phyloP scores from a whole-genome alignment of 2,797 vertebrate genomes.

The Enteromius treurensis region DNA sequence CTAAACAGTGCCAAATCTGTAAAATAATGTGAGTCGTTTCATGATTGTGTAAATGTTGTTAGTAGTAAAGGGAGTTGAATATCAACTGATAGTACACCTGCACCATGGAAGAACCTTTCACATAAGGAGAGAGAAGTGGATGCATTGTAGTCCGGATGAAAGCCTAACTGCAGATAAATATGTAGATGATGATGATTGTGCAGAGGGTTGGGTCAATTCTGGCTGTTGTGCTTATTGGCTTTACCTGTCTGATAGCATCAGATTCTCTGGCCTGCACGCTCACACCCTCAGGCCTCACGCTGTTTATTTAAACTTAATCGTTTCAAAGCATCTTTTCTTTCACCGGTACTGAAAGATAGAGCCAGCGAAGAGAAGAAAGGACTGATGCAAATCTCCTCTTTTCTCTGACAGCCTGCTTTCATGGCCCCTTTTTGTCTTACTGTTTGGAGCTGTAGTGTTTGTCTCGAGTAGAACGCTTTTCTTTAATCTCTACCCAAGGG shows the following conservation, averaged over 20 bases:
- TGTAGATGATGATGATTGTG: slow-evolving; percentile 39
- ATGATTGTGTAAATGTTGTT: neutral
- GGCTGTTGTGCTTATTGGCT: slow-evolving; percentile 50
- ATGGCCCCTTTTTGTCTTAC: slow-evolving; percentile 56
- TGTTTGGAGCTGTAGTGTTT: slow-evolving; percentile 77
- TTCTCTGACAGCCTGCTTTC: slow-evolving; percentile 40
- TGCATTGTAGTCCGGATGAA: neutral
- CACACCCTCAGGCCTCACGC: slow-evolving; percentile 70
- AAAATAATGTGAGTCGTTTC: neutral
- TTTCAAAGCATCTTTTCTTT: slow-evolving; percentile 77
- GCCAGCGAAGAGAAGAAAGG: slow-evolving; percentile 53
- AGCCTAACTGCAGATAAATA: slow-evolving; percentile 30
- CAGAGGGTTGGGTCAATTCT: slow-evolving; percentile 19
- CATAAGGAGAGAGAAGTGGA: neutral
- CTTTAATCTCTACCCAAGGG: slow-evolving; percentile 39
- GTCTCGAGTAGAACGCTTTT: slow-evolving; percentile 62
- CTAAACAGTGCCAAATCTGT: neutral
- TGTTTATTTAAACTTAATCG: slow-evolving; percentile 79
- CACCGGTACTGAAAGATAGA: slow-evolving; percentile 59
- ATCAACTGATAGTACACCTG: neutral
- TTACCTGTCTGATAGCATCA: slow-evolving; percentile 79
- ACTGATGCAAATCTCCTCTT: slow-evolving; percentile 52
- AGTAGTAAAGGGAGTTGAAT: neutral
- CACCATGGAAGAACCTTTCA: neutral
- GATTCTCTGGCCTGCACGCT: slow-evolving; percentile 67